These are phyloP conservation scores for Aphelinus atriplicis DNA, from an alignment of 1,140 invertebrate genomes.

Conservation along the genomic window DNA sequence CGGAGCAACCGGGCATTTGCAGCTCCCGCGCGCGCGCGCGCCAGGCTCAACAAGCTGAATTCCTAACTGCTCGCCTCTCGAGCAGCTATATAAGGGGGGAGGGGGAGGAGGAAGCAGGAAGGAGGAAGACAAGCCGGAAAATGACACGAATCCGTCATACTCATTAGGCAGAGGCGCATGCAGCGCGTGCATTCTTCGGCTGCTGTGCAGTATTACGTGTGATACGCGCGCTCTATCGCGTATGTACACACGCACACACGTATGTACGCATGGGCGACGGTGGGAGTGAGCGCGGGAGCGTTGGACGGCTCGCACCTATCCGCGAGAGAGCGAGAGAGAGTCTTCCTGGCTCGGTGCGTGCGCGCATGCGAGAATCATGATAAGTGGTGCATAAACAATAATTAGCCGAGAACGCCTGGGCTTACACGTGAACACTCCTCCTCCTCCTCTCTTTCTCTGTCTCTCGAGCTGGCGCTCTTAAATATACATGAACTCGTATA, in stretches of 20 bases:
- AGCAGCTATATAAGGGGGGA: no score
- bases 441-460: no score
- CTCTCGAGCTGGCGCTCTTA: background rate
- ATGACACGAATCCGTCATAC: constrained; percentile 53
- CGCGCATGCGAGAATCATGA: constrained; percentile 38
- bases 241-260: background rate
- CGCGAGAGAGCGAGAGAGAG: background rate
- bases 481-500: constrained; percentile 33
- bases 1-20: no score
- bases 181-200: constrained; percentile 11
- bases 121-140: constrained; percentile 48
- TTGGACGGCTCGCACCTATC: background rate
- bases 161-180: constrained; percentile 3
- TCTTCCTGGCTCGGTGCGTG: constrained; percentile 23
- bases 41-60: no score
- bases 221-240: background rate
- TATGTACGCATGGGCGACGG: background rate
- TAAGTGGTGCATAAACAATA: constrained; percentile 56
- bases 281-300: constrained; percentile 4
- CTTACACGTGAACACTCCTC: background rate
- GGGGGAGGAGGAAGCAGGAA: background rate
- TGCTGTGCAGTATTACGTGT: background rate
- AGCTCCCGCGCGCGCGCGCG: no score
- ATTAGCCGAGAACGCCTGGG: constrained; percentile 46
- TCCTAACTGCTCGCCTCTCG: no score